Conservation (phyloP, 2,113 vertebrate genomes). For the Leptocoma aspasia region DNA sequence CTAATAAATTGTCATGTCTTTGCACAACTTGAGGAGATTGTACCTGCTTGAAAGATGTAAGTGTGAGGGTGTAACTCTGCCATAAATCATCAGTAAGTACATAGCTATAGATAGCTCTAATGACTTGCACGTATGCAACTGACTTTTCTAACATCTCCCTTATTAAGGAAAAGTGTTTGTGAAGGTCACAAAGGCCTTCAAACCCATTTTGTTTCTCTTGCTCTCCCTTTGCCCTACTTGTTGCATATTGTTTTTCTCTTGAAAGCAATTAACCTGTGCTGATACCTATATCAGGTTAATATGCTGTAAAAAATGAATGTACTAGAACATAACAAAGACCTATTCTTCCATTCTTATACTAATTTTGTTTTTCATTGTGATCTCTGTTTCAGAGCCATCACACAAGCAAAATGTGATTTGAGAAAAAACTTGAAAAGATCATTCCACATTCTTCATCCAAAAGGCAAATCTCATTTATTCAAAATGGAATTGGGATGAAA, state of each 20-base stretch:
- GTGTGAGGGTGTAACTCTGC: neutral
- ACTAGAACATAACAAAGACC: neutral
- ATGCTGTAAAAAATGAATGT: neutral
- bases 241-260: neutral
- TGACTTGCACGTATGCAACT: neutral
- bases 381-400: neutral
- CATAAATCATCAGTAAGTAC: neutral
- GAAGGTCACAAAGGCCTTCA: neutral
- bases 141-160: neutral
- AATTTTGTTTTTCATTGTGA: neutral
- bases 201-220: neutral
- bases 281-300: neutral
- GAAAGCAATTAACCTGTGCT: slow-evolving; percentile 26
- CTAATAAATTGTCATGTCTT: neutral
- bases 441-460: neutral
- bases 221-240: neutral
- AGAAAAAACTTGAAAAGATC: neutral
- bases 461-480: neutral
- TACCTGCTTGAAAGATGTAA: neutral
- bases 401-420: neutral
- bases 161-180: neutral
- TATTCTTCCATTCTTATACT: neutral
- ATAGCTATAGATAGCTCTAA: neutral
- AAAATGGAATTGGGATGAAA: neutral
- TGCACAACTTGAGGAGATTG: neutral